phyloP scores from a whole-genome alignment of 2,888 invertebrate species.

The Diogma glabrata region DNA sequence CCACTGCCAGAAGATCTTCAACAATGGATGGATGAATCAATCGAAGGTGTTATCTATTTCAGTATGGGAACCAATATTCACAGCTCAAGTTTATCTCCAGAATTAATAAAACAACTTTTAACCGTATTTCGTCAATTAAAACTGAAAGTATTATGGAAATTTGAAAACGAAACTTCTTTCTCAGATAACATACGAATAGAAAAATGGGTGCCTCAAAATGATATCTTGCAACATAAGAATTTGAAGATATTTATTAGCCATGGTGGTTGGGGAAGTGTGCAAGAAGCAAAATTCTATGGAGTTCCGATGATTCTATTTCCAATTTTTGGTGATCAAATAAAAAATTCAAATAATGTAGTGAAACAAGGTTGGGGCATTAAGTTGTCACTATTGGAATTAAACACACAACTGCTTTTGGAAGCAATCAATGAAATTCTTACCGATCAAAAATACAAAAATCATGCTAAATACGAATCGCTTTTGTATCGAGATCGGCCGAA shows the following conservation, averaged over 20 bases:
- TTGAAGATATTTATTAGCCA: slow-evolving; percentile 38
- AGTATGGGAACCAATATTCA: too few species aligned
- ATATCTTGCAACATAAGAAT: slow-evolving; percentile 38
- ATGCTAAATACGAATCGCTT: too few species aligned
- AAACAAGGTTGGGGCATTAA: slow-evolving; percentile 35
- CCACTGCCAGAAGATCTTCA: too few species aligned
- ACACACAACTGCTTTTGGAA: too few species aligned
- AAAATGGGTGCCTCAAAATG: slow-evolving; percentile 44
- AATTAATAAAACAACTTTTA: too few species aligned
- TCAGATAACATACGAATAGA: slow-evolving; percentile 37
- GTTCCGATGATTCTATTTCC: slow-evolving; percentile 38
- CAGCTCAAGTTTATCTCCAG: too few species aligned
- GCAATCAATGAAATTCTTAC: too few species aligned
- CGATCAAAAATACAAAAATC: too few species aligned
- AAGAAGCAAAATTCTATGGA: slow-evolving; percentile 36
- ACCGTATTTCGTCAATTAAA: slow-evolving; percentile 37
- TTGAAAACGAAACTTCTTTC: slow-evolving; percentile 35
- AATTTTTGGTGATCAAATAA: slow-evolving; percentile 36
- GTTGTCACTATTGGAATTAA: too few species aligned
- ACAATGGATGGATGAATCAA: too few species aligned
- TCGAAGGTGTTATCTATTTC: too few species aligned
- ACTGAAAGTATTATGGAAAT: slow-evolving; percentile 42
- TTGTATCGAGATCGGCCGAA: too few species aligned
- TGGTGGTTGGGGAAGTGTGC: slow-evolving; percentile 36
- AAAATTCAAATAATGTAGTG: slow-evolving; percentile 33